Evolutionary conservation across 2,113 vertebrate species (phyloP).

Genomic region (Ailuropoda melanoleuca): DNA sequence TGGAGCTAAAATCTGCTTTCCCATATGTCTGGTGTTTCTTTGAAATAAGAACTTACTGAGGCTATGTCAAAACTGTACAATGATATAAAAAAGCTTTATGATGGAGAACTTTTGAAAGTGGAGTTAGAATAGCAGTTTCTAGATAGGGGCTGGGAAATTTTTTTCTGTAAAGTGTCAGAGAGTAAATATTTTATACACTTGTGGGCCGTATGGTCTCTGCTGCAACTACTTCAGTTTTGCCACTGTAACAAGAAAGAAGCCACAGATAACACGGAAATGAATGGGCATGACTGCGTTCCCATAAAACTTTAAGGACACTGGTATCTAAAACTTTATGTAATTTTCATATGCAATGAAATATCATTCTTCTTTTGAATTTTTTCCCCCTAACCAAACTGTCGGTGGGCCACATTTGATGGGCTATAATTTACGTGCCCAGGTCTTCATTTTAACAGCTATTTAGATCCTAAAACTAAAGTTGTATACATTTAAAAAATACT

Average conservation of each 20-base stretch:
- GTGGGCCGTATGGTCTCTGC: background rate
- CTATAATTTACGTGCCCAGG: background rate
- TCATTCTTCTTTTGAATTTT: background rate
- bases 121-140: background rate
- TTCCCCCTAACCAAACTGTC: background rate
- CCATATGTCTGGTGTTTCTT: background rate
- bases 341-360: background rate
- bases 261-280: background rate
- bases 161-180: background rate
- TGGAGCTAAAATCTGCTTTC: background rate
- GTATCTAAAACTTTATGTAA: background rate
- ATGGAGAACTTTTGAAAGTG: background rate
- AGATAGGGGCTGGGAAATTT: background rate
- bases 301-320: background rate
- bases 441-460: background rate
- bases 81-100: background rate
- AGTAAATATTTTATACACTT: background rate
- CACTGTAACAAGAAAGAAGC: background rate
- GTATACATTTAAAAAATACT: background rate
- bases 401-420: background rate
- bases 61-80: conserved; percentile 10
- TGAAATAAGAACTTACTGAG: background rate
- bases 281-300: background rate
- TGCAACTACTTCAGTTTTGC: background rate
- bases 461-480: conserved; percentile 25